These are phyloP conservation scores for Cettia cetti DNA, from an alignment of 2,113 vertebrate species.

Conservation along the genomic window DNA sequence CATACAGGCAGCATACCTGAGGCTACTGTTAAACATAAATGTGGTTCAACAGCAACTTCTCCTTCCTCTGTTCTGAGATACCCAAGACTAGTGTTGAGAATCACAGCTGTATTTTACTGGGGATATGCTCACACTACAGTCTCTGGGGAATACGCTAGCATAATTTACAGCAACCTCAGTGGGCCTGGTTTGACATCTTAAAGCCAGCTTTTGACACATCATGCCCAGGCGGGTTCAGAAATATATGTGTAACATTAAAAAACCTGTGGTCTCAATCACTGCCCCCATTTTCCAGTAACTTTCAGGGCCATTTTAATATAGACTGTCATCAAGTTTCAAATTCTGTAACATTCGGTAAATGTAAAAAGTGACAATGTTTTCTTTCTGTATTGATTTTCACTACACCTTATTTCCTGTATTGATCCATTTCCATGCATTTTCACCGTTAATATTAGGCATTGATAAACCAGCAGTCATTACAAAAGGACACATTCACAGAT, in stretches of 20 bases:
- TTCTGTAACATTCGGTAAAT: not conserved
- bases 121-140: not conserved
- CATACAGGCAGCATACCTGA: not conserved
- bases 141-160: not conserved
- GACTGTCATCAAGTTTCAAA: not conserved
- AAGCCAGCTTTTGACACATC: not conserved
- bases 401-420: not conserved
- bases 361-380: not conserved
- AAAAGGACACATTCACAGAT: not conserved
- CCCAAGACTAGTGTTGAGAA: not conserved
- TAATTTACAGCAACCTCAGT: not conserved
- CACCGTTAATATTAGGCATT: not conserved
- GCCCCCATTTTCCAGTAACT: not conserved
- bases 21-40: not conserved
- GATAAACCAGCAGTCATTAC: not conserved
- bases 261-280: not conserved
- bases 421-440: not conserved
- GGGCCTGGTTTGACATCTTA: not conserved
- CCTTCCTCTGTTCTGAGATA: not conserved
- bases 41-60: not conserved
- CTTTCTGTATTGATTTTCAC: not conserved
- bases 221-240: not conserved
- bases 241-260: not conserved
- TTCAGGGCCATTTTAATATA: not conserved
- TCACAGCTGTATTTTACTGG: not conserved